Evolutionary conservation across 2,888 invertebrate genomes (phyloP).

Genomic region (Xanthia icteritia): DNA sequence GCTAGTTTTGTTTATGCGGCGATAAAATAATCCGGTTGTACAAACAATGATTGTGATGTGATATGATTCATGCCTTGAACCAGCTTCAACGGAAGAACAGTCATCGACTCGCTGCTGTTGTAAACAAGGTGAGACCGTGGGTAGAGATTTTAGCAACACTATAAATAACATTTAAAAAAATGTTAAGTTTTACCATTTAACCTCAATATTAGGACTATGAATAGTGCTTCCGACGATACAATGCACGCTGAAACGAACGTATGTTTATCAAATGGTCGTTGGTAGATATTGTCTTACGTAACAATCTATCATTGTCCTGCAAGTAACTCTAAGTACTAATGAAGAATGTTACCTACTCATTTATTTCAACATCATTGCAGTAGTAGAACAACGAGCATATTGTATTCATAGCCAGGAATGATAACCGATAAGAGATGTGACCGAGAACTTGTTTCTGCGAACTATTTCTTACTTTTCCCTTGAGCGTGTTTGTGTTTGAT

Average conservation of each 20-base stretch:
- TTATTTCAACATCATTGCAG: slow-evolving; percentile 22
- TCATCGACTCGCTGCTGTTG: slow-evolving; percentile 66
- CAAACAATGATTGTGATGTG: slow-evolving; percentile 66
- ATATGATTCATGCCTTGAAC: slow-evolving; percentile 71
- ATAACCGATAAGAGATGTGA: slow-evolving; percentile 62
- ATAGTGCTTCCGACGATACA: slow-evolving; percentile 4
- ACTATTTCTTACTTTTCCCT: slow-evolving; percentile 60
- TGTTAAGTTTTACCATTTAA: slow-evolving; percentile 26
- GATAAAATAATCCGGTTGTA: slow-evolving; percentile 62
- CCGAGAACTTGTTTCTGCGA: slow-evolving; percentile 61
- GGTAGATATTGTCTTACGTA: background rate
- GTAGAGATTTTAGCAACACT: slow-evolving; percentile 54
- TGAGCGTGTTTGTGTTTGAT: slow-evolving; percentile 52
- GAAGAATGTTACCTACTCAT: slow-evolving; percentile 17
- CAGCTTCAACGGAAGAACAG: slow-evolving; percentile 71
- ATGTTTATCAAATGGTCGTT: slow-evolving; percentile 1
- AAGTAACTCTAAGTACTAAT: background rate
- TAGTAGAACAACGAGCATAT: slow-evolving; percentile 27
- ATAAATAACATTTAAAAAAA: slow-evolving; percentile 43
- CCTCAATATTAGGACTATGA: slow-evolving; percentile 36
- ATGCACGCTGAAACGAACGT: background rate
- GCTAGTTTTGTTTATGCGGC: slow-evolving; percentile 50
- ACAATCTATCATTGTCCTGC: slow-evolving; percentile 10
- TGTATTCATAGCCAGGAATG: slow-evolving; percentile 44
- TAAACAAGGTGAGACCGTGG: slow-evolving; percentile 68